Evolutionary conservation across 2,113 vertebrate species (phyloP), one percentile per base, ranked within the genome.

Genomic region (Peromyscus leucopus): DNA sequence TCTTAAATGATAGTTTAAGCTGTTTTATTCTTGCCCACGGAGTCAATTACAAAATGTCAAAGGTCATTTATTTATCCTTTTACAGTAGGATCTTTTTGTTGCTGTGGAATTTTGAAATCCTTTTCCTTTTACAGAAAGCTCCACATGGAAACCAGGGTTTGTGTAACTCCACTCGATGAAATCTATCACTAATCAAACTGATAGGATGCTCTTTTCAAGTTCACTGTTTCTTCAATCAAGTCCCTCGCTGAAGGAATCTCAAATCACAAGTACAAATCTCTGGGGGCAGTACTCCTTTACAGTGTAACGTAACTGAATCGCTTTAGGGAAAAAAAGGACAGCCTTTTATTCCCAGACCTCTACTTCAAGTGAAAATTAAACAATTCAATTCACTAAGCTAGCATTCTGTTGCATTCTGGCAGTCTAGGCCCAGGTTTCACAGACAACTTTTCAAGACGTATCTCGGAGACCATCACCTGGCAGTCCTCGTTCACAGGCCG

Each of bases 391-490:
- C 93, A 78, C 42, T 17, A 59, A 92, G 90, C 39, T 96, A 39
- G 82, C 24, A 12, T 28, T 65, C 82, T 42, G 82, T 31, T 85
- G 61, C 86, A 96, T 96, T 95, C 97, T 96, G 95, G 97, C 94
- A 97, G 94, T 85, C 97, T 76, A 97, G 93, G 93, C 93, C 97
- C 74, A 95, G 97, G 97, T 92, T 98, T 98, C 98, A 97, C 97
- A 96, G 92, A 95, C 91, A 65, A 88, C 96, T 96, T 97, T 97
- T 96, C 78, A 96, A 96, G 76, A 83, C 12, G 0, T 96, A 97
- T 97, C 96, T 85, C 76, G 90, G 95, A 93, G 98, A 94, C 98
- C 97, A 98, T 98, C 98, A 26, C 65, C 91, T 96, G 97, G 95
- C 97, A 88, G 97, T 97, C 96, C 91, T 90, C 96, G 97, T 92